Percentiles rank a stretch among this genome's conserved stretches.
Conservation (phyloP, 2,888 invertebrate species). For the Synergus itoensis region DNA sequence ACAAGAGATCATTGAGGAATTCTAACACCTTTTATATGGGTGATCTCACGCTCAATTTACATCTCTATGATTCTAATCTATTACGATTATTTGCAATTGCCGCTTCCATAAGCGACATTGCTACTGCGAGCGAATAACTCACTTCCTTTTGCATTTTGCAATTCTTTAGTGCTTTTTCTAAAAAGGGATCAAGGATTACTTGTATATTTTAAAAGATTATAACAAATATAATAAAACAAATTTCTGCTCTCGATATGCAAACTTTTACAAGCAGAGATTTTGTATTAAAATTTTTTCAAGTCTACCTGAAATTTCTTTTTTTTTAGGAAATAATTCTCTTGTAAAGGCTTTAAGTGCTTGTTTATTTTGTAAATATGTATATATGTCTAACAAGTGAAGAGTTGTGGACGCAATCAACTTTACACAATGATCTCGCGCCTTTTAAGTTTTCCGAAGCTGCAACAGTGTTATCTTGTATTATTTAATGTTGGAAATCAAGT, state of each 20-base stretch:
- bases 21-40: slow-evolving; percentile 60
- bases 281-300: too few species aligned
- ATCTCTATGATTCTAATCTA: slow-evolving; percentile 44
- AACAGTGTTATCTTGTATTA: slow-evolving; percentile 4
- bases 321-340: too few species aligned
- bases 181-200: neutral
- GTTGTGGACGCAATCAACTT: too few species aligned
- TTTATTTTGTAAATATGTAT: neutral
- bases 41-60: slow-evolving; percentile 69
- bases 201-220: neutral
- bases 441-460: neutral
- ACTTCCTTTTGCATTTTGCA: neutral
- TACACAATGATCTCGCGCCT: too few species aligned
- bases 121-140: neutral
- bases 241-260: neutral
- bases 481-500: neutral
- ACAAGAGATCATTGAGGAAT: slow-evolving; percentile 60
- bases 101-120: neutral
- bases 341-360: neutral
- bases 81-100: slow-evolving; percentile 30
- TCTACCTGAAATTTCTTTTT: too few species aligned
- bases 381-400: neutral
- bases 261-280: too few species aligned
- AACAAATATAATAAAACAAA: neutral
- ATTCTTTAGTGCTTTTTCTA: neutral